A percentile compares a stretch with the other conserved stretches of the same genome.
Evolutionary conservation across 37 sponge, comb jelly and placozoan species (phyloP).

Genomic region (Bolinopsis microptera): DNA sequence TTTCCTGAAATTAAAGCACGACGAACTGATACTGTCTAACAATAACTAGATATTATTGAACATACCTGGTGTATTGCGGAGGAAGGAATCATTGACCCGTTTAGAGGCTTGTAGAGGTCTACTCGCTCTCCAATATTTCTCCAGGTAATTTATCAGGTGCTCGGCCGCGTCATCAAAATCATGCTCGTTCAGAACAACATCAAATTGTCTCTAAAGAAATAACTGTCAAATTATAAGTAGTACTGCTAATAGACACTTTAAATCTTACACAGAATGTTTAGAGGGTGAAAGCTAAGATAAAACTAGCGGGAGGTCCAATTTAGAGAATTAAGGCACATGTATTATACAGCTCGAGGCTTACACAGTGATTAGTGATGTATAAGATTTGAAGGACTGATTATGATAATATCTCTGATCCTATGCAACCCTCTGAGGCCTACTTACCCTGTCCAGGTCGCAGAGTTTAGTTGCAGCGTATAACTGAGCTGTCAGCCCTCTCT

Average conservation of each 20-base stretch:
- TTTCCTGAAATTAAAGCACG: neutral
- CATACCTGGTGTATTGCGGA: constrained; percentile 50
- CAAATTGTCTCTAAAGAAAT: constrained; percentile 21
- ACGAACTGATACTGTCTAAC: neutral
- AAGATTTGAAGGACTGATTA: too few species aligned
- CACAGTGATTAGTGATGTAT: too few species aligned
- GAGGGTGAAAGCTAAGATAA: too few species aligned
- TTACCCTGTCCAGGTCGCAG: constrained; percentile 58
- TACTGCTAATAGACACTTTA: too few species aligned
- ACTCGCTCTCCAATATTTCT: constrained; percentile 62
- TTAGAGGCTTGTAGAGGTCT: constrained; percentile 28
- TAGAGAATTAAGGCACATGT: too few species aligned
- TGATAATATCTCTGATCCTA: too few species aligned
- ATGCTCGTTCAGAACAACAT: constrained; percentile 50
- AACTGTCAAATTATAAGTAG: too few species aligned
- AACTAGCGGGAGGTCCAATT: too few species aligned
- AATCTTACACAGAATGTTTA: too few species aligned
- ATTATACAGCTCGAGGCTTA: too few species aligned
- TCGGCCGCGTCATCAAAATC: constrained; percentile 52
- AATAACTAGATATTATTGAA: neutral
- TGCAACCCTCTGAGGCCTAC: too few species aligned
- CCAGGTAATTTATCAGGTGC: constrained; percentile 43
- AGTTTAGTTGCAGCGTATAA: constrained; percentile 56
- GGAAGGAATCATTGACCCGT: constrained; percentile 14
- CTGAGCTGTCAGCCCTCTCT: constrained; percentile 50